phyloP scores from a whole-genome alignment of 2,888 invertebrate species.

The Nomada lathburiana region DNA sequence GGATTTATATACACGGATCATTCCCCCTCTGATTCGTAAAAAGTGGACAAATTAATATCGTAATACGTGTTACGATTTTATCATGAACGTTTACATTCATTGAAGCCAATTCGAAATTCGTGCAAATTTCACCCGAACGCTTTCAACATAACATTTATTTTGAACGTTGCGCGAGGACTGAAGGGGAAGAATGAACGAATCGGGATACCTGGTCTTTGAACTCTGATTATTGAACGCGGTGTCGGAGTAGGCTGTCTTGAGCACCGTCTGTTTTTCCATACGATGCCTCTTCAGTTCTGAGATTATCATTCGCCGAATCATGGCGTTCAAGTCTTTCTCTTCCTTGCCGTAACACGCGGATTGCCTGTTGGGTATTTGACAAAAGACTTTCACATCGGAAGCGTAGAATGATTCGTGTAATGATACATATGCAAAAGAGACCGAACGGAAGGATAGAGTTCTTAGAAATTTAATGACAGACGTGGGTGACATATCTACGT shows the following conservation, averaged over 20 bases:
- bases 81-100: too few species aligned
- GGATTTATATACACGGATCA: too few species aligned
- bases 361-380: constrained; percentile 2
- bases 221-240: constrained; percentile 24
- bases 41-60: too few species aligned
- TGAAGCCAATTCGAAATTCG: too few species aligned
- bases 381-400: constrained; percentile 11
- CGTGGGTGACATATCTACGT: not conserved
- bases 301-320: constrained; percentile 58
- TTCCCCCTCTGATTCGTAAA: too few species aligned
- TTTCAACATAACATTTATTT: too few species aligned
- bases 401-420: not conserved
- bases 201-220: constrained; percentile 26
- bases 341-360: constrained; percentile 18
- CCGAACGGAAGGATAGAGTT: not conserved
- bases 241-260: constrained; percentile 59
- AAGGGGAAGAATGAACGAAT: not conserved
- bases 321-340: constrained; percentile 45
- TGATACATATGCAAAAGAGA: not conserved
- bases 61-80: too few species aligned
- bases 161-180: not conserved
- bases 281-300: constrained; percentile 54
- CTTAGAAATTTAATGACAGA: constrained; percentile 33
- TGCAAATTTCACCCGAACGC: too few species aligned
- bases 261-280: constrained; percentile 31